These are phyloP conservation scores for Agrochola litura DNA, from an alignment of 2,888 invertebrate genomes.

Conservation along the genomic window DNA sequence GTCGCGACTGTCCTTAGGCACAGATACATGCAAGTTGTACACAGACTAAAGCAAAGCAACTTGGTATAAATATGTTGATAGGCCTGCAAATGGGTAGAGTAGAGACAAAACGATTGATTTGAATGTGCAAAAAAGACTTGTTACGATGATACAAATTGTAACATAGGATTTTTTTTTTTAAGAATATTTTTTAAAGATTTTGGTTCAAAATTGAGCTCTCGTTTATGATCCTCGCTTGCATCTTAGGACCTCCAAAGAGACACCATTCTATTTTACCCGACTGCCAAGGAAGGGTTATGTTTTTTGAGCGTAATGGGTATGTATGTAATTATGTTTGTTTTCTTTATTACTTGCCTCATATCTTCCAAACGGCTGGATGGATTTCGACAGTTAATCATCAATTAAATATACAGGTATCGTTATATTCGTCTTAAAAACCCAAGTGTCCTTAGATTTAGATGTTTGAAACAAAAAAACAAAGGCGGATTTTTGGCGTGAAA, in stretches of 20 bases:
- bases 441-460: too few species aligned
- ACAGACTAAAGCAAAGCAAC: neutral
- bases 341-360: too few species aligned
- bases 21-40: conserved; percentile 35
- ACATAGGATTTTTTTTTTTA: neutral
- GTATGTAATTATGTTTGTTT: too few species aligned
- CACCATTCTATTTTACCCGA: neutral
- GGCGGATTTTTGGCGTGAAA: too few species aligned
- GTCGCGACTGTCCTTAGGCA: conserved; percentile 41
- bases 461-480: too few species aligned
- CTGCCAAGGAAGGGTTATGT: too few species aligned
- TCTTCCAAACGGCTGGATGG: too few species aligned
- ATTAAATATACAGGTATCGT: too few species aligned
- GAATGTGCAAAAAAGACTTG: neutral
- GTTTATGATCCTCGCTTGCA: neutral
- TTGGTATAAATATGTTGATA: conserved; percentile 1
- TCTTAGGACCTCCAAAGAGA: neutral
- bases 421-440: too few species aligned
- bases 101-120: neutral
- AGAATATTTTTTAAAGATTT: neutral
- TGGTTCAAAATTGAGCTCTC: neutral
- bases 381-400: too few species aligned
- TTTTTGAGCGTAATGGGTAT: too few species aligned
- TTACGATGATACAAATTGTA: neutral
- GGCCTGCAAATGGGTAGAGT: neutral